Conservation (phyloP, 2,888 invertebrate species). For the Gandaritis pyraliata region DNA sequence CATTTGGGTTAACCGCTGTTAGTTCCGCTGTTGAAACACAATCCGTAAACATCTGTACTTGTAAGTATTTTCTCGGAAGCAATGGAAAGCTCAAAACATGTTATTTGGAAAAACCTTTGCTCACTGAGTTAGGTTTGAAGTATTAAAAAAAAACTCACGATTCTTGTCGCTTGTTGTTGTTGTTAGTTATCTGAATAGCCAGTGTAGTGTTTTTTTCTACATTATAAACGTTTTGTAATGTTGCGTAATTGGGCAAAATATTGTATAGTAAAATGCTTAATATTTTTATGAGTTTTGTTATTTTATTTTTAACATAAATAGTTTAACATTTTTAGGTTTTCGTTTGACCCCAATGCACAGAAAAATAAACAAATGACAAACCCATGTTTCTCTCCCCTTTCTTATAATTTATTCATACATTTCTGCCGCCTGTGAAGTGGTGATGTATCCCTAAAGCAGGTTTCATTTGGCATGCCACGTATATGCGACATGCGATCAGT, state of each 20-base stretch:
- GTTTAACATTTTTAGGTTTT: background rate
- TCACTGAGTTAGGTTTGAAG: background rate
- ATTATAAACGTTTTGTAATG: too few species aligned
- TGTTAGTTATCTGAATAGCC: too few species aligned
- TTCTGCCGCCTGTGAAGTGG: constrained; percentile 9
- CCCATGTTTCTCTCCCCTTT: constrained; percentile 11
- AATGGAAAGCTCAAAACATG: constrained; percentile 24
- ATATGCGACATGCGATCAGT: constrained; percentile 13
- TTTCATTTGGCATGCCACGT: constrained; percentile 19
- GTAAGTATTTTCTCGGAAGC: constrained; percentile 22
- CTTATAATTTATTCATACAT: constrained; percentile 21
- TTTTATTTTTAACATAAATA: too few species aligned
- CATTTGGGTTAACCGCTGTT: constrained; percentile 25
- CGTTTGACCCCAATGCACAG: constrained; percentile 17
- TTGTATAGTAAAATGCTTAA: too few species aligned
- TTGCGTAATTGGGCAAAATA: too few species aligned
- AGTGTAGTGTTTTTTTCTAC: too few species aligned
- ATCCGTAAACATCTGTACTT: constrained; percentile 31
- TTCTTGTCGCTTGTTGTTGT: too few species aligned
- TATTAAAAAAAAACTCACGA: background rate
- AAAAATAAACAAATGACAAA: constrained; percentile 18
- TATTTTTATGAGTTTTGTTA: too few species aligned
- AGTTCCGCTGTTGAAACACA: constrained; percentile 30
- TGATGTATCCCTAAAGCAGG: constrained; percentile 1
- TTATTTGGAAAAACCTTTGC: constrained; percentile 9